Conservation (phyloP, 1,140 invertebrate genomes). For the Araneus ventricosus region DNA sequence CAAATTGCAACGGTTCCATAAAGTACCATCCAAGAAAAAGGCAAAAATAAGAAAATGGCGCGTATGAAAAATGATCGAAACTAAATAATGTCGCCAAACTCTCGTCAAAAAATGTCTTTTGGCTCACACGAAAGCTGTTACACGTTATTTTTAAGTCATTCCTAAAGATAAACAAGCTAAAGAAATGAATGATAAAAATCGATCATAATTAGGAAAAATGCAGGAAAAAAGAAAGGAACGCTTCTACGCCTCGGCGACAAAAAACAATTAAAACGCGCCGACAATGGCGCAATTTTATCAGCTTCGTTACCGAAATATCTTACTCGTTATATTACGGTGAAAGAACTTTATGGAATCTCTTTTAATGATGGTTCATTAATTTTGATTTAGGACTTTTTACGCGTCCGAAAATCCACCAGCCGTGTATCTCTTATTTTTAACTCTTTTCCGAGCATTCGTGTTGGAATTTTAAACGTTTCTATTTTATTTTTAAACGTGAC, state of each 20-base stretch:
- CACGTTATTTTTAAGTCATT: slow-evolving; percentile 60
- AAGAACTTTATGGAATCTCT: slow-evolving; percentile 54
- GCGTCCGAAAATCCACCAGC: slow-evolving; percentile 17
- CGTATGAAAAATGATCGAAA: slow-evolving; percentile 28
- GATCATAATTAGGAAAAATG: slow-evolving; percentile 57
- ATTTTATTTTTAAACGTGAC: not conserved
- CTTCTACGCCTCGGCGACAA: slow-evolving; percentile 52
- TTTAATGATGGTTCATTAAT: slow-evolving; percentile 64
- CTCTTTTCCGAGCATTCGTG: slow-evolving; percentile 40
- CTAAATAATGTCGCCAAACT: slow-evolving; percentile 39
- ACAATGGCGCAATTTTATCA: slow-evolving; percentile 66
- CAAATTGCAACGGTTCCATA: not conserved
- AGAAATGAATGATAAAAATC: slow-evolving; percentile 56
- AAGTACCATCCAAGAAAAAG: not conserved
- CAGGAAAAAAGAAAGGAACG: not conserved
- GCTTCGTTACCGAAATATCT: slow-evolving; percentile 57
- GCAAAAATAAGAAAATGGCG: not conserved
- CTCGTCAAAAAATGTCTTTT: not conserved
- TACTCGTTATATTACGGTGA: slow-evolving; percentile 42
- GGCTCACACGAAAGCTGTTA: slow-evolving; percentile 55
- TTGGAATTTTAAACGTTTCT: slow-evolving; percentile 53
- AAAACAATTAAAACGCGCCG: slow-evolving; percentile 56
- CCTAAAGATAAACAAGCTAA: slow-evolving; percentile 21
- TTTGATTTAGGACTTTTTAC: slow-evolving; percentile 62
- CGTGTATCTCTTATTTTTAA: slow-evolving; percentile 29